Evolutionary conservation across 2,113 vertebrate species (phyloP).

Genomic region (Rhinopomastus cyanomelas): DNA sequence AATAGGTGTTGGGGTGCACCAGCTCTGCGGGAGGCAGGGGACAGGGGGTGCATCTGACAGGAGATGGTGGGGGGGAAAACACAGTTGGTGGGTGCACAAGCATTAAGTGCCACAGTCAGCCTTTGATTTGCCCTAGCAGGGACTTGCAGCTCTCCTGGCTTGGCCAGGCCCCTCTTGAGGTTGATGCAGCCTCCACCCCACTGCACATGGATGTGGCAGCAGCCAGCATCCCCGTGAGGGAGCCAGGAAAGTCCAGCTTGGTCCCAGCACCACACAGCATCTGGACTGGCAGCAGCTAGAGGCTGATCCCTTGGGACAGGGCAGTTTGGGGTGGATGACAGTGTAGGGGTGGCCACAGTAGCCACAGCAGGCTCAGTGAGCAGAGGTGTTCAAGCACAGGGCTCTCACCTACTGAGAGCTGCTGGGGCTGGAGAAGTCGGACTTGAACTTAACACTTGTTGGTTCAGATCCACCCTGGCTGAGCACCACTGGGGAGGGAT

Average conservation of each 20-base stretch:
- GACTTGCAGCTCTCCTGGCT: not conserved
- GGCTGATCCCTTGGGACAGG: not conserved
- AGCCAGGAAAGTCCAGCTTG: not conserved
- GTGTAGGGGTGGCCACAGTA: not conserved
- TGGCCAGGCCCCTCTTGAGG: rapidly evolving
- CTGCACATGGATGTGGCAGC: not conserved
- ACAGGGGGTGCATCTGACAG: not conserved
- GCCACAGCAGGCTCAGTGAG: rapidly evolving
- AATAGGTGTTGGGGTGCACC: rapidly evolving
- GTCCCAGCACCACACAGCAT: not conserved
- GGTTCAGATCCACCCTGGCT: not conserved
- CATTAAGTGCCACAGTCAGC: not conserved
- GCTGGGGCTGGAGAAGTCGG: not conserved
- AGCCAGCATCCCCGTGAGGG: rapidly evolving
- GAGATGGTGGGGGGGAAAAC: rapidly evolving
- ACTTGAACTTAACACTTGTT: not conserved
- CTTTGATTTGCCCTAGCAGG: not conserved
- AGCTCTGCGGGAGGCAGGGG: not conserved
- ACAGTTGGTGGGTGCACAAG: not conserved
- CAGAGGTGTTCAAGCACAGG: not conserved
- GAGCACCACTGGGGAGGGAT: not conserved
- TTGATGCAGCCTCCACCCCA: not conserved
- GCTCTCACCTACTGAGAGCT: not conserved
- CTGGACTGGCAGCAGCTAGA: not conserved
- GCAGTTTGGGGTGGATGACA: not conserved